Evolutionary conservation across 2,797 vertebrate species (phyloP).

Genomic region (Etheostoma nigrum): DNA sequence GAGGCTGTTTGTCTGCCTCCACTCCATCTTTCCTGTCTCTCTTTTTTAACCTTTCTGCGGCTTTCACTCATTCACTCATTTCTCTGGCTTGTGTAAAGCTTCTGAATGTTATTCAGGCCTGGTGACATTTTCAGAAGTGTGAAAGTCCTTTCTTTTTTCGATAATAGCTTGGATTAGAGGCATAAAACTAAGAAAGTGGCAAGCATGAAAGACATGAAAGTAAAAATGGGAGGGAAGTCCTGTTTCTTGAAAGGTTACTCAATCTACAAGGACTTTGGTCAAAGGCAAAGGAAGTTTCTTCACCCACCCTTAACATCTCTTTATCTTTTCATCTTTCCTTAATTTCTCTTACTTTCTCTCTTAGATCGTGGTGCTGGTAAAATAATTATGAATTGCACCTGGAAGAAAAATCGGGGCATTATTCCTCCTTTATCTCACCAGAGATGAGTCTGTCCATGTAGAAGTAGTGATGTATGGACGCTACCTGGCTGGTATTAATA

Average conservation of each 20-base stretch:
- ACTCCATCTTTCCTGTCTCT: conserved; percentile 45
- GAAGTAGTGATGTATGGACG: conserved; percentile 76
- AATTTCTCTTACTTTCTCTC: conserved; percentile 33
- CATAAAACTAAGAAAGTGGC: conserved; percentile 63
- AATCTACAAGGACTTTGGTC: conserved; percentile 52
- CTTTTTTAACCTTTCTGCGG: conserved; percentile 68
- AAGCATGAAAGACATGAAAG: conserved; percentile 45
- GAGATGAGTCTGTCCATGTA: conserved; percentile 67
- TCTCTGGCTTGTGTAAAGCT: conserved; percentile 50
- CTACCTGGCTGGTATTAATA: conserved; percentile 80
- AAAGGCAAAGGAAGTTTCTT: conserved; percentile 39
- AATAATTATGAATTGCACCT: conserved; percentile 74
- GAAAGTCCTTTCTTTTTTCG: conserved; percentile 61
- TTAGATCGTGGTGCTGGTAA: conserved; percentile 30
- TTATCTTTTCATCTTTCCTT: conserved; percentile 33
- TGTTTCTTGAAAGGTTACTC: conserved; percentile 65
- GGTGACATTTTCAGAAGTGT: conserved; percentile 77
- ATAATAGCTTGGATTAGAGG: conserved; percentile 64
- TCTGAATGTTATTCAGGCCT: conserved; percentile 59
- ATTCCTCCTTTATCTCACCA: conserved; percentile 51
- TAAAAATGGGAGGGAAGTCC: conserved; percentile 32
- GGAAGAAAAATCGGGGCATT: conserved; percentile 55
- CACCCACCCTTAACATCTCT: conserved; percentile 5
- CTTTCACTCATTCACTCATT: conserved; percentile 44
- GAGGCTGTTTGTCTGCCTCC: conserved; percentile 38